These are phyloP conservation scores for Sylvilagus bachmani DNA, from an alignment of 2,113 vertebrate genomes.

Conservation along the genomic window DNA sequence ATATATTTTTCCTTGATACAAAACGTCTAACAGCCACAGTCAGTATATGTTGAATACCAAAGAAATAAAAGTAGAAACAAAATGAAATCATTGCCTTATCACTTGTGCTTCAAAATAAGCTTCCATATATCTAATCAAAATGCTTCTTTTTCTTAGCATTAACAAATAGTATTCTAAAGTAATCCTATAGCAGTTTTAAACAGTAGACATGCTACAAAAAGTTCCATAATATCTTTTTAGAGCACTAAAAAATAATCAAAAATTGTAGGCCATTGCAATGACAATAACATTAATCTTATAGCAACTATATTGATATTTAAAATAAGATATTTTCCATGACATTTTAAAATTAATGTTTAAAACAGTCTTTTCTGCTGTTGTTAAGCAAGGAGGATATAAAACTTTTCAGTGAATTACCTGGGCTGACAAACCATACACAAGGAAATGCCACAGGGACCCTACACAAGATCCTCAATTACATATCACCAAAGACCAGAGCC, in stretches of 20 bases:
- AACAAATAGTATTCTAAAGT: constrained; percentile 50
- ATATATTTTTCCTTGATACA: background rate
- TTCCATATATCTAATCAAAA: constrained; percentile 8
- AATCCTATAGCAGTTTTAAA: constrained; percentile 54
- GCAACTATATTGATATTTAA: constrained; percentile 45
- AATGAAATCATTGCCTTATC: background rate
- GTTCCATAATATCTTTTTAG: constrained; percentile 56
- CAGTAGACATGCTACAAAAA: constrained; percentile 33
- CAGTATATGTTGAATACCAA: background rate
- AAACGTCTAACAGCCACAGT: background rate
- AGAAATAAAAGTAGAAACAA: background rate
- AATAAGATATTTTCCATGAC: constrained; percentile 61
- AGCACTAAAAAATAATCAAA: constrained; percentile 56
- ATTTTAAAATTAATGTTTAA: constrained; percentile 69
- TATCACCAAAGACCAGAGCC: constrained; percentile 25
- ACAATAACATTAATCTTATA: constrained; percentile 75
- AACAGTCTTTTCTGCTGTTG: background rate
- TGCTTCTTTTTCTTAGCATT: constrained; percentile 16
- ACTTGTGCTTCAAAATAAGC: constrained; percentile 46
- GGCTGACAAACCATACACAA: background rate
- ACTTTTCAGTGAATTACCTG: constrained; percentile 71
- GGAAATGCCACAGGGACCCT: background rate
- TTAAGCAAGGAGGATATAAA: constrained; percentile 72
- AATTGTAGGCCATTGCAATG: constrained; percentile 40
- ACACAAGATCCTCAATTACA: constrained; percentile 50